A percentile compares a stretch with the other conserved stretches of the same genome.
phyloP scores from a whole-genome alignment of 2,888 invertebrate genomes.

The Rutpela maculata region DNA sequence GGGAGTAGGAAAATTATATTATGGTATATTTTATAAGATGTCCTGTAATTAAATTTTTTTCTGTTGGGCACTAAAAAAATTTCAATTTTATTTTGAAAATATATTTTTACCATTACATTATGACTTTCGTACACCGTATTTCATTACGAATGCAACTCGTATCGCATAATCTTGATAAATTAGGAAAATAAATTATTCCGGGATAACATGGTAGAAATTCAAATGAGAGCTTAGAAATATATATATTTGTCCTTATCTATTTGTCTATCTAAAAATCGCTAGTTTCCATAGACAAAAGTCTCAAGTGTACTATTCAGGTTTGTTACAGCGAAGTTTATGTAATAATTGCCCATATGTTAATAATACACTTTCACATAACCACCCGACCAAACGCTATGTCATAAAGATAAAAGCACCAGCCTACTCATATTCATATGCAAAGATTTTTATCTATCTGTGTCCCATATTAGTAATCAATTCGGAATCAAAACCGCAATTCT shows the following conservation, averaged over 20 bases:
- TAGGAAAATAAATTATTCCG: neutral
- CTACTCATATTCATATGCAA: neutral
- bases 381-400: conserved; percentile 4
- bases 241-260: neutral
- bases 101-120: no score
- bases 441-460: neutral
- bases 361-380: conserved; percentile 2
- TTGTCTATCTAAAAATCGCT: neutral
- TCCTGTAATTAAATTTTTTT: no score
- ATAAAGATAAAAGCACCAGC: neutral
- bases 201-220: neutral
- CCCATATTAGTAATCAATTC: neutral
- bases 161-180: neutral
- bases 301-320: neutral
- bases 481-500: neutral
- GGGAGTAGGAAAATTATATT: no score
- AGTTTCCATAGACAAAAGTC: neutral
- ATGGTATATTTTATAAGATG: no score
- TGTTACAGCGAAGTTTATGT: neutral
- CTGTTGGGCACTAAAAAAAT: no score
- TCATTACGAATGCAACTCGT: neutral
- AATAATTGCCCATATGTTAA: conserved; percentile 7
- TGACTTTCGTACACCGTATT: no score
- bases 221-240: neutral
- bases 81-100: no score